Evolutionary conservation across 2,797 vertebrate species (phyloP).

Genomic region (Diplodus sargus): DNA sequence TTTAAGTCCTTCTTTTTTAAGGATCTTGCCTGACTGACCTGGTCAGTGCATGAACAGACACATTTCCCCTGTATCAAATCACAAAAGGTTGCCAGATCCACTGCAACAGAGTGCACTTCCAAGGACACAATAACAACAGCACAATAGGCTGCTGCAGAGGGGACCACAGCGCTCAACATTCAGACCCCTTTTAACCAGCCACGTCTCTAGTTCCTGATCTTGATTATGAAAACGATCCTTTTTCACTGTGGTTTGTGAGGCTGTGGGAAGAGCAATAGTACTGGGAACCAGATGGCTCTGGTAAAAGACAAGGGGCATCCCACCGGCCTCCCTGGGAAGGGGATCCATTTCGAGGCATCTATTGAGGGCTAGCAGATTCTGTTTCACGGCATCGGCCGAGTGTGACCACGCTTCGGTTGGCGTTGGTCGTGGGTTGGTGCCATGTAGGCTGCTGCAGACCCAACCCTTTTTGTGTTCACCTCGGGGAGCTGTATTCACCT

Average conservation of each 20-base stretch:
- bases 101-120: slow-evolving; percentile 46
- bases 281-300: slow-evolving; percentile 80
- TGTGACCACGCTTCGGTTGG: slow-evolving; percentile 73
- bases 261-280: slow-evolving; percentile 73
- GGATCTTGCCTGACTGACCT: slow-evolving; percentile 36
- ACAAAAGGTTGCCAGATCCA: slow-evolving; percentile 63
- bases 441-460: slow-evolving; percentile 62
- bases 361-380: slow-evolving; percentile 78
- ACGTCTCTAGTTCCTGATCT: slow-evolving; percentile 74
- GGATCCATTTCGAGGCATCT: slow-evolving; percentile 80
- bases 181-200: slow-evolving; percentile 69
- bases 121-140: slow-evolving; percentile 64
- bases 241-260: slow-evolving; percentile 74
- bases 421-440: slow-evolving; percentile 61
- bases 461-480: slow-evolving; percentile 71
- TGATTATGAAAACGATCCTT: slow-evolving; percentile 77
- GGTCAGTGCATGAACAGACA: slow-evolving; percentile 33
- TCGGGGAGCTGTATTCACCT: slow-evolving; percentile 78
- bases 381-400: slow-evolving; percentile 82
- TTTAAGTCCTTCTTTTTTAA: slow-evolving; percentile 39
- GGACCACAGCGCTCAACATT: slow-evolving; percentile 59
- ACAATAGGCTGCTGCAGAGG: slow-evolving; percentile 66
- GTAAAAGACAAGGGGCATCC: slow-evolving; percentile 78
- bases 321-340: slow-evolving; percentile 70
- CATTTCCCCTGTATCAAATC: slow-evolving; percentile 62